These are phyloP conservation scores for Cecidostiba fungosa DNA, from an alignment of 2,888 invertebrate species.

Conservation along the genomic window DNA sequence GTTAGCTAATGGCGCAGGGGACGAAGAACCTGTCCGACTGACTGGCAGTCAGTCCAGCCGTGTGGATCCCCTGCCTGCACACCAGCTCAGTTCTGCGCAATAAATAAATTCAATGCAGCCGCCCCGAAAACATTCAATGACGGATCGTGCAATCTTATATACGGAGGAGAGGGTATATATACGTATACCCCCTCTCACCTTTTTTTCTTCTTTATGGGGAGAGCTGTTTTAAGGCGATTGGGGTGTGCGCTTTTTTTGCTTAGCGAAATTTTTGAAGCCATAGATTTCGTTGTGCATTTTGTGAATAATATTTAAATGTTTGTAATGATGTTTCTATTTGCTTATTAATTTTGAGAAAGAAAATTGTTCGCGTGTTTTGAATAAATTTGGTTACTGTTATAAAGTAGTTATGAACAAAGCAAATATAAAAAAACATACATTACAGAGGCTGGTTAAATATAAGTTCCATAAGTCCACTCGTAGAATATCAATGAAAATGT, in stretches of 20 bases:
- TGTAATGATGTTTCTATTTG: too few species aligned
- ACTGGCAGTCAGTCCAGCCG: conserved; percentile 59
- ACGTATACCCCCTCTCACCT: background rate
- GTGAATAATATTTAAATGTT: background rate
- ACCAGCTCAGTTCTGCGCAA: conserved; percentile 69
- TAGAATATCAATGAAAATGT: too few species aligned
- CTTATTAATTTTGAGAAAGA: too few species aligned
- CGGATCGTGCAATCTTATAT: conserved; percentile 76
- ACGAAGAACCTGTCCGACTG: conserved; percentile 9
- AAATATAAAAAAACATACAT: too few species aligned
- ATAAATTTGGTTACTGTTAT: too few species aligned
- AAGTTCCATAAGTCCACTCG: too few species aligned
- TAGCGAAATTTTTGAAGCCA: background rate
- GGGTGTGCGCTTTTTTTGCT: background rate
- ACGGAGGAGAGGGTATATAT: background rate
- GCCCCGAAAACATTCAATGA: conserved; percentile 79
- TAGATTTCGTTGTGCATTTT: background rate
- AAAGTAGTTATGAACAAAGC: too few species aligned
- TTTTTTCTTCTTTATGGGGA: background rate
- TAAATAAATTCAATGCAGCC: conserved; percentile 79
- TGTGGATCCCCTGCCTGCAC: conserved; percentile 53
- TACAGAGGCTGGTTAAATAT: too few species aligned
- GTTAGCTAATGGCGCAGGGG: conserved; percentile 78
- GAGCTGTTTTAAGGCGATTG: background rate
- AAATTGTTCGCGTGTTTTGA: too few species aligned